phyloP scores from a whole-genome alignment of 2,888 invertebrate species.

The Epinotia nisella region DNA sequence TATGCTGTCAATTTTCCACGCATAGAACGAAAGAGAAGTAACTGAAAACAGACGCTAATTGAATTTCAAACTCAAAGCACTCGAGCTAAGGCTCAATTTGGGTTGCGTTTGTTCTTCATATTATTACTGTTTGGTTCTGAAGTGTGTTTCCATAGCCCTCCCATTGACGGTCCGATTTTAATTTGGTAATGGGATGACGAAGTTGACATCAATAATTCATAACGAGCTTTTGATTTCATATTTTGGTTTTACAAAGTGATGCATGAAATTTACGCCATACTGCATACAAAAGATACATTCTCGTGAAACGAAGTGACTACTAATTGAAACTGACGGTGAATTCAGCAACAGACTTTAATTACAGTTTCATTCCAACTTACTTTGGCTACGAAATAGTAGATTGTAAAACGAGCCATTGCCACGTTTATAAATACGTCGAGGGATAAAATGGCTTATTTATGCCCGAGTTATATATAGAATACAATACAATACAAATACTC shows the following conservation, averaged over 20 bases:
- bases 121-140: neutral
- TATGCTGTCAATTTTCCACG: neutral
- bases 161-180: conserved; percentile 2
- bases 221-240: neutral
- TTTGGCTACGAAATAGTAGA: too few relatives aligned
- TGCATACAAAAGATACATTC: neutral
- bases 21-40: neutral
- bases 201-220: conserved; percentile 1
- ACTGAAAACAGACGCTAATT: neutral
- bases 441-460: too few relatives aligned
- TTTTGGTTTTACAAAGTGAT: neutral
- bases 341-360: too few relatives aligned
- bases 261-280: neutral
- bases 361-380: too few relatives aligned
- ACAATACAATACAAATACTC: too few relatives aligned
- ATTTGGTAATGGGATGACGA: conserved; percentile 12
- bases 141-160: neutral
- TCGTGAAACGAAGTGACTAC: too few relatives aligned
- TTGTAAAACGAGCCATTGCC: too few relatives aligned
- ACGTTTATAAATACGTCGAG: too few relatives aligned
- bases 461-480: too few relatives aligned
- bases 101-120: neutral
- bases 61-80: neutral
- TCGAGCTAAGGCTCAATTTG: neutral
- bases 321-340: too few relatives aligned